Conservation (phyloP, 2,797 vertebrate species). For the Schizopygopsis pylzovi region DNA sequence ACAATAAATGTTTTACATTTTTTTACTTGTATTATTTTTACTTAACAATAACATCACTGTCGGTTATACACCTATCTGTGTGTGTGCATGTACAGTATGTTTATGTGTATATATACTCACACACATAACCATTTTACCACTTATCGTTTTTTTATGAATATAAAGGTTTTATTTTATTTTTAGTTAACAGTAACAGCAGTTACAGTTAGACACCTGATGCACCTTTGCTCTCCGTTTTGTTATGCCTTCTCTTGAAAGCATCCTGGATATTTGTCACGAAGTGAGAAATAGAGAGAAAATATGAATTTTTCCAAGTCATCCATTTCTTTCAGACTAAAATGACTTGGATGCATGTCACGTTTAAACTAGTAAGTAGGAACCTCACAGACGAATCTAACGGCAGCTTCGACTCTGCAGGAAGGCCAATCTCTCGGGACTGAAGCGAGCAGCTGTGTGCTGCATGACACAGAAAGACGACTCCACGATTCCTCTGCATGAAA, state of each 20-base stretch:
- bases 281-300: background rate
- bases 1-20: too few relatives aligned
- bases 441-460: background rate
- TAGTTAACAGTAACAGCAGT: background rate
- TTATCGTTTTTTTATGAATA: too few relatives aligned
- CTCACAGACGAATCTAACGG: background rate
- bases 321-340: background rate
- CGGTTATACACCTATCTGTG: too few relatives aligned
- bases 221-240: constrained; percentile 1
- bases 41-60: too few relatives aligned
- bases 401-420: constrained; percentile 36
- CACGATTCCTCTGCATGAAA: constrained; percentile 35
- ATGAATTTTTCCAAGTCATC: background rate
- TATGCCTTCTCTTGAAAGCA: background rate
- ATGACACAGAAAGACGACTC: background rate
- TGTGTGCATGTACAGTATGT: too few relatives aligned
- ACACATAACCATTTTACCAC: too few relatives aligned
- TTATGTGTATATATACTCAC: too few relatives aligned
- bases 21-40: too few relatives aligned
- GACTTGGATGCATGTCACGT: background rate
- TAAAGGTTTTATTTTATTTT: background rate
- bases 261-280: background rate
- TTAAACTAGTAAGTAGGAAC: background rate
- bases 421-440: background rate
- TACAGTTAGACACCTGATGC: background rate